A percentile compares a stretch with the other conserved stretches of the same genome.
Evolutionary conservation across 2,113 vertebrate species (phyloP).

Genomic region (Sinocyclocheilus anophthalmus): DNA sequence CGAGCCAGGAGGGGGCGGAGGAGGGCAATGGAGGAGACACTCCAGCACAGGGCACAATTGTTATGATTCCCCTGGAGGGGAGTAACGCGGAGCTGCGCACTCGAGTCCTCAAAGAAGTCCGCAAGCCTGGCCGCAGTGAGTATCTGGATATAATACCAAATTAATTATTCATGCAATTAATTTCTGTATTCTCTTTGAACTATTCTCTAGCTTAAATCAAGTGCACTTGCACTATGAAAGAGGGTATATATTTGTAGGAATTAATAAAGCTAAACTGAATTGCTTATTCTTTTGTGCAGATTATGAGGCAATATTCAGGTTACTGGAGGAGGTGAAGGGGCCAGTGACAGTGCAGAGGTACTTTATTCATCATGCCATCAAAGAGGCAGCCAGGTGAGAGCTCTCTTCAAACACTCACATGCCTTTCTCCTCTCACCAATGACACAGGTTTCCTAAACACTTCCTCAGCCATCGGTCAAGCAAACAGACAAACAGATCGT

Average conservation of each 20-base stretch:
- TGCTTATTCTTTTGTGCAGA: conserved; percentile 71
- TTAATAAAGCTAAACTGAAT: neutral
- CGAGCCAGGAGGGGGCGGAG: conserved; percentile 66
- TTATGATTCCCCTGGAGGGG: conserved; percentile 80
- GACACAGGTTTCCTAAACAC: neutral
- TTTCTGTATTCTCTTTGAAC: neutral
- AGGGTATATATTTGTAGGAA: neutral
- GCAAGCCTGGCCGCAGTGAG: conserved; percentile 97
- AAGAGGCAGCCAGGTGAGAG: conserved; percentile 91
- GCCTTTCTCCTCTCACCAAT: neutral
- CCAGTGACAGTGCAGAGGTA: conserved; percentile 86
- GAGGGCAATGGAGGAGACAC: conserved; percentile 71
- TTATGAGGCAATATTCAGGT: conserved; percentile 86
- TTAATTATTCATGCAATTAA: neutral
- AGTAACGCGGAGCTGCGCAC: conserved; percentile 90
- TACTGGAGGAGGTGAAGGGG: conserved; percentile 92
- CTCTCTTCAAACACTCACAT: neutral
- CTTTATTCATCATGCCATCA: conserved; percentile 95
- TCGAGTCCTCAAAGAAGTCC: conserved; percentile 92
- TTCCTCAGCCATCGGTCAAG: no score
- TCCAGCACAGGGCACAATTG: conserved; percentile 61
- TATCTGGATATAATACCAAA: conserved; percentile 49
- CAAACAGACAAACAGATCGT: no score
- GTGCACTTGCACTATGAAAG: neutral
- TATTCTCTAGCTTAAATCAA: neutral